A percentile compares a stretch with the other conserved stretches of the same genome.
phyloP scores from a whole-genome alignment of 2,113 vertebrate genomes.

The Alethe diademata region DNA sequence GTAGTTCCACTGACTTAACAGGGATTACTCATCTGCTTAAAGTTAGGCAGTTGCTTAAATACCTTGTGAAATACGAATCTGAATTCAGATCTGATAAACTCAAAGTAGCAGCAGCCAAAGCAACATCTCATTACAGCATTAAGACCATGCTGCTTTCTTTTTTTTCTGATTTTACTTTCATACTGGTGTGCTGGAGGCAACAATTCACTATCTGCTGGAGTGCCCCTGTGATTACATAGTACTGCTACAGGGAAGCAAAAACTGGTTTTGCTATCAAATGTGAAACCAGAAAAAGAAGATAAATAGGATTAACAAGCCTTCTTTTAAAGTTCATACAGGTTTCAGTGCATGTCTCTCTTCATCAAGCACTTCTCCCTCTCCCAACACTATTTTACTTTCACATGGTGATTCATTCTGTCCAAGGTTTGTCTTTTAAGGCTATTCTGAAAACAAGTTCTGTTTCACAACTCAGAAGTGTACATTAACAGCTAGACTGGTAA shows the following conservation, averaged over 20 bases:
- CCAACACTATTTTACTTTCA: neutral
- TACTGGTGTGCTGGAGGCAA: neutral
- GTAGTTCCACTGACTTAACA: slow-evolving; percentile 36
- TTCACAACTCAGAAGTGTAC: neutral
- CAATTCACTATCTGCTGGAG: neutral
- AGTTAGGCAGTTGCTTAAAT: slow-evolving; percentile 15
- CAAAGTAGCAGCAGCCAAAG: slow-evolving; percentile 6
- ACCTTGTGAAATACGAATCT: slow-evolving; percentile 1
- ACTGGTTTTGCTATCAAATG: neutral
- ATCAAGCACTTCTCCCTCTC: neutral
- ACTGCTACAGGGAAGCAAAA: neutral
- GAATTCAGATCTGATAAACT: slow-evolving; percentile 31
- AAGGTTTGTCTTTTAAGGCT: neutral
- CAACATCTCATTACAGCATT: neutral
- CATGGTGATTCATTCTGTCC: neutral
- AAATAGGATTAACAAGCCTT: neutral
- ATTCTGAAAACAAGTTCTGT: neutral
- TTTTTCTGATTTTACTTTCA: neutral
- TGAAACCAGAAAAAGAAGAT: neutral
- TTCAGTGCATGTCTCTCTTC: neutral
- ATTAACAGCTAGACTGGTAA: neutral
- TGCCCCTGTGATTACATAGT: neutral
- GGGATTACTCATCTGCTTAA: slow-evolving; percentile 34
- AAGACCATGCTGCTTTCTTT: neutral
- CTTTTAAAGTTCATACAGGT: neutral